Evolutionary conservation across 2,113 vertebrate genomes (phyloP).

Genomic region (Lophius piscatorius): DNA sequence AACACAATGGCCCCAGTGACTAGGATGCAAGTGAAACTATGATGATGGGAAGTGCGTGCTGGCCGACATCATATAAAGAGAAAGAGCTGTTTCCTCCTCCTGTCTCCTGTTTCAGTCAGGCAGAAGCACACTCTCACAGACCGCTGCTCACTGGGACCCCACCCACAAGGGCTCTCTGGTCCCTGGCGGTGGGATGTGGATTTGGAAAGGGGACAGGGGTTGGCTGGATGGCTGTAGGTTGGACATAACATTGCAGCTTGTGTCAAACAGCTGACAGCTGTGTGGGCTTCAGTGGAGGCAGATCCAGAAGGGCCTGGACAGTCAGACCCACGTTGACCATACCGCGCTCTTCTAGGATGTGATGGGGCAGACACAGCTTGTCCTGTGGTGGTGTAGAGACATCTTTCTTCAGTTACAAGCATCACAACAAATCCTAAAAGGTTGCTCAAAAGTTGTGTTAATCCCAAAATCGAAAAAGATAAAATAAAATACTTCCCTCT

Average conservation of each 20-base stretch:
- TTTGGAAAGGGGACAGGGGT: slow-evolving; percentile 7
- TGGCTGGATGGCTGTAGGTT: slow-evolving; percentile 13
- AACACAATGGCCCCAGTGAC: slow-evolving; percentile 15
- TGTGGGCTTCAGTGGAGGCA: slow-evolving; percentile 84
- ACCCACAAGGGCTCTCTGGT: slow-evolving; percentile 55
- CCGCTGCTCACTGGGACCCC: slow-evolving; percentile 45
- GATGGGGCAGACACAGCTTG: slow-evolving; percentile 95
- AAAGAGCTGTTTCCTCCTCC: slow-evolving; percentile 12
- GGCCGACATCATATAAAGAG: slow-evolving; percentile 75
- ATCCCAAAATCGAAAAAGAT: too few relatives aligned
- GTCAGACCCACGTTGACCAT: slow-evolving; percentile 95
- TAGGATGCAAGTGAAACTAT: slow-evolving; percentile 30
- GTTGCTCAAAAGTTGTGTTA: too few relatives aligned
- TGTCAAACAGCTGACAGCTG: slow-evolving; percentile 89
- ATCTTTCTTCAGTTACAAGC: neutral
- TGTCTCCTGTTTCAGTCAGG: slow-evolving; percentile 67
- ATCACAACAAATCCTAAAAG: neutral
- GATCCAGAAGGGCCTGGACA: slow-evolving; percentile 94
- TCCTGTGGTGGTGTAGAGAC: slow-evolving; percentile 79
- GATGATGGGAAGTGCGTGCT: slow-evolving; percentile 21
- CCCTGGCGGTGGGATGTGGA: slow-evolving; percentile 21
- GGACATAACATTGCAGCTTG: slow-evolving; percentile 7
- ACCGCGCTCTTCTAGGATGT: slow-evolving; percentile 96
- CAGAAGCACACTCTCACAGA: slow-evolving; percentile 40
- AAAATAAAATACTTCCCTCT: too few relatives aligned